Base-by-base conservation (phyloP, 2,888 invertebrate species). In the Scaptomyza flava region DNA sequence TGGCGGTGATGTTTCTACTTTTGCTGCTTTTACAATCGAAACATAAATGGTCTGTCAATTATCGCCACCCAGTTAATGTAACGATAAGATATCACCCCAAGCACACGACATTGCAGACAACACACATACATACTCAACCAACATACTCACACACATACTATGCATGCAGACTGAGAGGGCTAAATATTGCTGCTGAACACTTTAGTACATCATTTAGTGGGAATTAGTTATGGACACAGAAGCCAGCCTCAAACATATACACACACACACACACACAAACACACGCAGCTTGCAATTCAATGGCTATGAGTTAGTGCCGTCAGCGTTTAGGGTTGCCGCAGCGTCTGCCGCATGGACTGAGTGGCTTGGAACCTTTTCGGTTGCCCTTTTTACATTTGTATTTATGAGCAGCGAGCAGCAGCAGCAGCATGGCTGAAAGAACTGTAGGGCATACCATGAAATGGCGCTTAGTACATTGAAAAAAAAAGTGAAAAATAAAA, bases 1-100 rank as follows among this genome's bases (percentile, higher is more conserved):
- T 3, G n/a, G 6, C 2, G 6, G 36, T 4, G 5, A 9, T 17
- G 38, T 59, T 68, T 71, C 76, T 76, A 67, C 78, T 83, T 72
- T 76, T 68, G 86, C 82, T 68, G 86, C 82, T 76, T 69, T 72
- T 81, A 81, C 87, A 84, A 77, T 84, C 81, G 76, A 76, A 84
- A 87, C 87, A 84, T 87, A 84, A 84, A 84, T 84, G 87, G 83
- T 87, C 83, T 84, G 83, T 84, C 83, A 84, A 84, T 84, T 84
- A 84, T 84, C 85, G 85, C 87, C 83, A 87, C 83, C 87, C 87
- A 87, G 85, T 84, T 78, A 81, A 87, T 77, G 84, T 81, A 87
- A 79, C 85, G 87, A 84, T 84, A 87, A 84, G 87, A 84, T 84
- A 84, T 84, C 73, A 70, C 79, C 58, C 46, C 71, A 54, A 77